phyloP scores from a whole-genome alignment of 1,140 invertebrate species.

The Agrypnia vestita region DNA sequence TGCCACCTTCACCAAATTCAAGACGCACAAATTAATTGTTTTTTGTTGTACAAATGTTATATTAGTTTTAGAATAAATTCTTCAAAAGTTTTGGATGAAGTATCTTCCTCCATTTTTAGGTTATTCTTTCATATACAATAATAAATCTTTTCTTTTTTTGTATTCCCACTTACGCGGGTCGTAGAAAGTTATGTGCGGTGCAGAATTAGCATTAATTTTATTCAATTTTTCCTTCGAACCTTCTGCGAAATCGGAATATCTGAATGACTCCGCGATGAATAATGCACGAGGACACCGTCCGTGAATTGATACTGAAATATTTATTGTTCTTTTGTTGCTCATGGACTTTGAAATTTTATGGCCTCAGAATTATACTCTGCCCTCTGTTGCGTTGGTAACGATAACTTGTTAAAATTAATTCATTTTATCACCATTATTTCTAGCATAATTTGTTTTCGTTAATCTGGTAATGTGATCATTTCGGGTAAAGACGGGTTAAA shows the following conservation, averaged over 20 bases:
- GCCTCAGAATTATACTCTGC: not conserved
- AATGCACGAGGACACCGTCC: slow-evolving; percentile 55
- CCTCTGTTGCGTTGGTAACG: not conserved
- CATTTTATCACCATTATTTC: not conserved
- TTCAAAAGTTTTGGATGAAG: no score
- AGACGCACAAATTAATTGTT: no score
- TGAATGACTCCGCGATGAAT: slow-evolving; percentile 49
- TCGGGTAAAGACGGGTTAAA: no score
- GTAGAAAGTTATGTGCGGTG: slow-evolving; percentile 2
- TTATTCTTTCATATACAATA: no score
- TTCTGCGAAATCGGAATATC: slow-evolving; percentile 36
- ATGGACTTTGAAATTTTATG: slow-evolving; percentile 8
- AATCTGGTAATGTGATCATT: no score
- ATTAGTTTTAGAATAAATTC: no score
- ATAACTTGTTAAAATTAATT: not conserved
- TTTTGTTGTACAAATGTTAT: no score
- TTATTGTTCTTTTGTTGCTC: slow-evolving; percentile 53
- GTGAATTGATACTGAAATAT: slow-evolving; percentile 61
- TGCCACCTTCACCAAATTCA: no score
- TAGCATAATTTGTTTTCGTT: no score
- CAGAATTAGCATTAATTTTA: slow-evolving; percentile 47
- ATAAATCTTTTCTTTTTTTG: no score
- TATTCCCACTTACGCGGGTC: no score
- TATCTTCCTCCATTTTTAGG: no score
- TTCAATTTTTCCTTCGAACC: slow-evolving; percentile 35